A percentile compares a stretch with the other conserved stretches of the same genome.
Evolutionary conservation across 1,140 invertebrate genomes (phyloP).

Genomic region (Phthorimaea operculella): DNA sequence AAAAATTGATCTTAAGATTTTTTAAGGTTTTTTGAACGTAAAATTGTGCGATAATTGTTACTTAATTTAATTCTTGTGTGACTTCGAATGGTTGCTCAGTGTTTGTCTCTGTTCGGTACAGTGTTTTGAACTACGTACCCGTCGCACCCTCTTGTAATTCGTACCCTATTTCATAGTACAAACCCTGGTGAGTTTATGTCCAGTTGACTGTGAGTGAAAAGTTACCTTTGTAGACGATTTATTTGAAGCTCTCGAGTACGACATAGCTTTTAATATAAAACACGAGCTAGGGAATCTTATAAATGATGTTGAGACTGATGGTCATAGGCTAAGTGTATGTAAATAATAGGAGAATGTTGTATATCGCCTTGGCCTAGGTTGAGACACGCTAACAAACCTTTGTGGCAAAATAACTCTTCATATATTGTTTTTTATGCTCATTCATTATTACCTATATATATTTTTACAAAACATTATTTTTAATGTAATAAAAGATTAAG

Average conservation of each 20-base stretch:
- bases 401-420: conserved; percentile 49
- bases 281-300: conserved; percentile 52
- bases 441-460: neutral
- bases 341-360: conserved; percentile 66
- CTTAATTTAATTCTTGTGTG: conserved; percentile 60
- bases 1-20: conserved; percentile 64
- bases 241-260: conserved; percentile 50
- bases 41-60: conserved; percentile 62
- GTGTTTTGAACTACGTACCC: conserved; percentile 48
- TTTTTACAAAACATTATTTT: conserved; percentile 16
- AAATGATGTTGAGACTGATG: conserved; percentile 61
- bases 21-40: conserved; percentile 40
- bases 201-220: conserved; percentile 54
- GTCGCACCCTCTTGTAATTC: conserved; percentile 35
- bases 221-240: conserved; percentile 55
- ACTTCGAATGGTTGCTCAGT: conserved; percentile 55
- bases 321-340: conserved; percentile 63
- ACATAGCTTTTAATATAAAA: conserved; percentile 54
- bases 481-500: conserved; percentile 32
- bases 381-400: conserved; percentile 42
- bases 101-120: conserved; percentile 44
- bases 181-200: conserved; percentile 27
- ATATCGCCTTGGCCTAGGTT: conserved; percentile 60
- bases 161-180: conserved; percentile 40
- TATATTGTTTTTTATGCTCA: conserved; percentile 19